Evolutionary conservation across 2,113 vertebrate genomes (phyloP).

Genomic region (Ondatra zibethicus): DNA sequence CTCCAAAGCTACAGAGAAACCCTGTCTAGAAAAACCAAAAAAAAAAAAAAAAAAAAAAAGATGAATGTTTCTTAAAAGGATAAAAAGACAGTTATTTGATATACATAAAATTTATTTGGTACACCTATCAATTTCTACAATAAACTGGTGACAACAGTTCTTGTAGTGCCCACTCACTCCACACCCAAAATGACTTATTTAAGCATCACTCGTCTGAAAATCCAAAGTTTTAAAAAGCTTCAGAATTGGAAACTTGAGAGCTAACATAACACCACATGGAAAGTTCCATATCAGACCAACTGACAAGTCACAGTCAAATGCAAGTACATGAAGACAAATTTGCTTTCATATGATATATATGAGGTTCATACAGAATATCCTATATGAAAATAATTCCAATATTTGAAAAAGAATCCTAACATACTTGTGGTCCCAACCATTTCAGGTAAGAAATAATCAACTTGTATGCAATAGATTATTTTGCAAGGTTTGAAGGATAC

Average conservation of each 20-base stretch:
- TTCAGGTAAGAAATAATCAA: background rate
- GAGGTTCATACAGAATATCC: background rate
- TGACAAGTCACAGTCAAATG: background rate
- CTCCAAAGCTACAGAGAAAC: too few species aligned
- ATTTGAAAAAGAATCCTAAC: background rate
- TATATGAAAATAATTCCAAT: background rate
- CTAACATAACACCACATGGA: background rate
- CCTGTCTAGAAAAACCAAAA: too few species aligned
- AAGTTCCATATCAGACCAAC: background rate
- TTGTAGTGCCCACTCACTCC: conserved; percentile 60
- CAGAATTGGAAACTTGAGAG: background rate
- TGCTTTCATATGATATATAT: background rate
- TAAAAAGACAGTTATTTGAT: conserved; percentile 64
- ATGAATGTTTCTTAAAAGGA: conserved; percentile 52
- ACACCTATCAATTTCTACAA: conserved; percentile 78
- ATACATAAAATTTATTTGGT: conserved; percentile 87
- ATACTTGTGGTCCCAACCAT: background rate
- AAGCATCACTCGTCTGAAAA: background rate
- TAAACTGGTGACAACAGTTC: conserved; percentile 71
- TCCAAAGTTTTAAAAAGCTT: background rate
- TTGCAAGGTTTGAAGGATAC: conserved; percentile 63
- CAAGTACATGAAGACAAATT: background rate
- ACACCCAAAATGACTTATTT: conserved; percentile 35
- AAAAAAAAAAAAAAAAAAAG: too few species aligned
- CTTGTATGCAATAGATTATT: conserved; percentile 68